These are phyloP conservation scores for Sardinella longiceps DNA, from an alignment of 2,797 vertebrate genomes.

Conservation along the genomic window DNA sequence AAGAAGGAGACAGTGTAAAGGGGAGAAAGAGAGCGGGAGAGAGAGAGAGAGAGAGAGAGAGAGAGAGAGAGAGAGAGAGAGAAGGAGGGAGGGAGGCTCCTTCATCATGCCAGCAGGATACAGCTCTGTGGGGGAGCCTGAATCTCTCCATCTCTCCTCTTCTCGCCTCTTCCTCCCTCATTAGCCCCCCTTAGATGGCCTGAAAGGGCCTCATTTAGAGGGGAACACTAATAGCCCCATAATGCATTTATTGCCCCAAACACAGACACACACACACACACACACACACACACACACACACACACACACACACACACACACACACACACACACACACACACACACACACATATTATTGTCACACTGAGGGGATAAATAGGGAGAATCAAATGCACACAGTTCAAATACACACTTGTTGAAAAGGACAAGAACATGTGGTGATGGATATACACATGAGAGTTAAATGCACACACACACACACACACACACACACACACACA, in stretches of 20 bases:
- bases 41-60: not conserved
- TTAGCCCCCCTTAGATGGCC: not conserved
- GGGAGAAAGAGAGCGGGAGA: not conserved
- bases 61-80: not conserved
- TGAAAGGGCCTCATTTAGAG: not conserved
- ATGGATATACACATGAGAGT: too few species aligned
- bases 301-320: not conserved
- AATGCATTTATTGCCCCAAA: not conserved
- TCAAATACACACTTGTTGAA: too few species aligned
- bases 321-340: not conserved
- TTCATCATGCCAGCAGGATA: not conserved
- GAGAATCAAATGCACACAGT: not conserved
- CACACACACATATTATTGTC: not conserved
- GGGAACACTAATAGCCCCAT: not conserved
- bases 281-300: not conserved
- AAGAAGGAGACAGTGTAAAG: not conserved
- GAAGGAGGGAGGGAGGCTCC: not conserved
- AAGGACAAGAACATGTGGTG: too few species aligned
- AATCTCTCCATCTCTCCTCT: not conserved
- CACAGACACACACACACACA: not conserved
- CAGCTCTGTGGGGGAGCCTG: not conserved
- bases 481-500: not conserved
- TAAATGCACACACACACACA: too few species aligned
- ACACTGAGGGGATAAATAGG: not conserved
- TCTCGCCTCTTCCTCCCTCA: not conserved